phyloP scores from a whole-genome alignment of 1,140 invertebrate species.

The Lepidurus arcticus region DNA sequence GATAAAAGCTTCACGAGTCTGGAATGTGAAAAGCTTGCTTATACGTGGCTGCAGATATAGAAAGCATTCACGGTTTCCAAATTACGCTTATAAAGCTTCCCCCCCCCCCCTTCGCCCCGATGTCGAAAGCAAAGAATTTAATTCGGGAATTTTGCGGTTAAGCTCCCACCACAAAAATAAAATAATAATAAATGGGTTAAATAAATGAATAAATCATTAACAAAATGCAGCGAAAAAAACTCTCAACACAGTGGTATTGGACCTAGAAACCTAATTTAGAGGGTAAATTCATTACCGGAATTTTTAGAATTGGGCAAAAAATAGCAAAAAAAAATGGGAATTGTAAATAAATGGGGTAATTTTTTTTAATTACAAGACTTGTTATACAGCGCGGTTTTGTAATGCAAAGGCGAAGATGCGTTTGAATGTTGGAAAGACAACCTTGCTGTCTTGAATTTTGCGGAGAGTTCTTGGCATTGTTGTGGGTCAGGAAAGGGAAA shows the following conservation, averaged over 20 bases:
- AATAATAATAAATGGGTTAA: too few relatives aligned
- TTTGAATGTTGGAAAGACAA: not conserved
- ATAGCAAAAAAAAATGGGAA: too few relatives aligned
- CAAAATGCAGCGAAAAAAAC: not conserved
- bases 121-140: not conserved
- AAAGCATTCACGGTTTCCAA: not conserved
- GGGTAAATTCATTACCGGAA: too few relatives aligned
- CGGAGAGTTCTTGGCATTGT: not conserved
- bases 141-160: not conserved
- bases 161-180: too few relatives aligned
- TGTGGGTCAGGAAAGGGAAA: not conserved
- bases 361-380: too few relatives aligned
- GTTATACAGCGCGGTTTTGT: not conserved
- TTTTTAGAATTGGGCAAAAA: too few relatives aligned
- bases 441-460: not conserved
- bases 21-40: conserved; percentile 11
- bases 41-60: not conserved
- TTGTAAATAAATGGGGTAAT: too few relatives aligned
- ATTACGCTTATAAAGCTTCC: not conserved
- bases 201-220: too few relatives aligned
- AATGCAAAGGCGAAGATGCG: not conserved
- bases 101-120: not conserved
- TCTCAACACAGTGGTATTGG: not conserved
- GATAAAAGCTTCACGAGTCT: conserved; percentile 14
- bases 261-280: not conserved